Percentiles rank a stretch among this genome's conserved stretches.
These are phyloP conservation scores for Bombus sylvicola DNA, from an alignment of 1,140 invertebrate genomes.

Conservation along the genomic window DNA sequence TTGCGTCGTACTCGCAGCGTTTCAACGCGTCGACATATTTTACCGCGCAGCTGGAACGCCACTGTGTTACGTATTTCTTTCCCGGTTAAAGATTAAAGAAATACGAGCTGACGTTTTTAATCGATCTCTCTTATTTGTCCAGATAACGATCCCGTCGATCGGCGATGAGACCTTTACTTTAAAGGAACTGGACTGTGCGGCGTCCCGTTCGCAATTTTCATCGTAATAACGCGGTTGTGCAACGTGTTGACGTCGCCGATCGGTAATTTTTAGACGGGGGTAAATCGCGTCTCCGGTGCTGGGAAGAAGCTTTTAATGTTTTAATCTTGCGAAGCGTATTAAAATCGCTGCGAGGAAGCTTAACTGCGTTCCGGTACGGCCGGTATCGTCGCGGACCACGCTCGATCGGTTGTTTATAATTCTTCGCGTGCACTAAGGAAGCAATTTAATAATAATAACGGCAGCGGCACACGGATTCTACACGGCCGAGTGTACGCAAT, in stretches of 20 bases:
- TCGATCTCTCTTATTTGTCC: constrained; percentile 28
- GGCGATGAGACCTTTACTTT: background rate
- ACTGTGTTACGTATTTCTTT: constrained; percentile 49
- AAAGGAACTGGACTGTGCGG: background rate
- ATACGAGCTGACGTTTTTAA: constrained; percentile 42
- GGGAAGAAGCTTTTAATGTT: constrained; percentile 31
- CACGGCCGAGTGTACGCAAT: constrained; percentile 4
- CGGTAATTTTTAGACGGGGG: background rate
- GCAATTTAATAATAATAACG: constrained; percentile 57
- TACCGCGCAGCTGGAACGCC: constrained; percentile 54
- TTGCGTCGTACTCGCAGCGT: too few relatives aligned
- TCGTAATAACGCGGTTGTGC: constrained; percentile 10
- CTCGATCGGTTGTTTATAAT: constrained; percentile 58
- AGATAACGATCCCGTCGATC: background rate
- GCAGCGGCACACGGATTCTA: constrained; percentile 28
- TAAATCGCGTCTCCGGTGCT: too few relatives aligned
- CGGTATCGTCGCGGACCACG: background rate
- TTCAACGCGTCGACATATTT: constrained; percentile 38
- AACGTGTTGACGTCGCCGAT: background rate
- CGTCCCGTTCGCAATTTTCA: constrained; percentile 16
- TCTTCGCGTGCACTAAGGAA: constrained; percentile 52
- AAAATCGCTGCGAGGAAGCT: constrained; percentile 24
- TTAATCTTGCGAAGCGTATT: constrained; percentile 23
- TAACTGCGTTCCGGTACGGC: background rate
- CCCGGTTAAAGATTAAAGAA: background rate